phyloP scores from a whole-genome alignment of 1,140 invertebrate species.

The Schlechtendalia chinensis region DNA sequence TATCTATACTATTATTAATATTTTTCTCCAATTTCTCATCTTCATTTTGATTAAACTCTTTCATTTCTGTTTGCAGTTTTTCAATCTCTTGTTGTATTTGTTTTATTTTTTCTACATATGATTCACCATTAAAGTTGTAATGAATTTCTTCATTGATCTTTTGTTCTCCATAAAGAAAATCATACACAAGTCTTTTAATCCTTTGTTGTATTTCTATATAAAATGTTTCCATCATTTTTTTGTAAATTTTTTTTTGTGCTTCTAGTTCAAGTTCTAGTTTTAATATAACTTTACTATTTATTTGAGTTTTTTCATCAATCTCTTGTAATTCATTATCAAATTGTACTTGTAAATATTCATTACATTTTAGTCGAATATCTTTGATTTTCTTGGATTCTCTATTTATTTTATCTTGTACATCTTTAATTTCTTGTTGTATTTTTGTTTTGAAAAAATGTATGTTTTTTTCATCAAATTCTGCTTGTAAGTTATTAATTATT shows the following conservation, averaged over 20 bases:
- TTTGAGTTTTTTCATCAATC: not conserved
- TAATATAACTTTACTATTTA: too few species aligned
- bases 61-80: not conserved
- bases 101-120: not conserved
- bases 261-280: not conserved
- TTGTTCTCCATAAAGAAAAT: not conserved
- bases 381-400: not conserved
- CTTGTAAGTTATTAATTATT: not conserved
- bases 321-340: not conserved
- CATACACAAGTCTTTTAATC: not conserved
- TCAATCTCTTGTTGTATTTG: conserved; percentile 18
- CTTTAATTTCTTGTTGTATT: not conserved
- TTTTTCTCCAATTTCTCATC: not conserved
- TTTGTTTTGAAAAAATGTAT: not conserved
- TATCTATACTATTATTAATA: not conserved
- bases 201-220: not conserved
- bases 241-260: not conserved
- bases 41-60: not conserved
- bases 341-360: not conserved
- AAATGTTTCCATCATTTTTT: not conserved
- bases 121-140: not conserved
- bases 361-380: not conserved
- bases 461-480: not conserved
- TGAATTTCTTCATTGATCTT: not conserved
- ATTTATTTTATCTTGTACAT: not conserved